Evolutionary conservation across 2,113 vertebrate species (phyloP), one percentile per base, ranked within the genome.

Genomic region (Megaceryle maxima): DNA sequence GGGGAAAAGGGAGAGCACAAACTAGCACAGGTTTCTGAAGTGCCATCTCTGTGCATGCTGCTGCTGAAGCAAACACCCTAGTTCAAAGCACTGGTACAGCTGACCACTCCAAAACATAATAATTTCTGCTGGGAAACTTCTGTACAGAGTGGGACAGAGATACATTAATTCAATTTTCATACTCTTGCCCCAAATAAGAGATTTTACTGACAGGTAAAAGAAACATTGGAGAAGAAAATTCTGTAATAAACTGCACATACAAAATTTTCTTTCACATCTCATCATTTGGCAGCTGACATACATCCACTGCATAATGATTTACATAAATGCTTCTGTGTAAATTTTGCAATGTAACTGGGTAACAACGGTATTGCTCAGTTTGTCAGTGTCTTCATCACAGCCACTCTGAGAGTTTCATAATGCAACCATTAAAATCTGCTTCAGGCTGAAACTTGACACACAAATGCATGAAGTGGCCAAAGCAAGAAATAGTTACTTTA

Each of bases 361-460:
- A 83, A 83, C n/a, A 64, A n/a, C 70, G 64, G 37, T n/a, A 78
- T 70, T 73, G 41, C 72, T 97, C 14, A 1, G 22, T 94, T 92
- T 95, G 79, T 69, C 90, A 92, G 59, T 56, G 76, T 87, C 87
- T 94, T 94, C 94, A 75, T 83, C 12, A 41, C 25, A 91, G 21
- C 7, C 70, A 67, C 72, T 90, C 85, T 43, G 69, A 96, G 48
- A 73, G 63, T 85, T 95, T 83, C 76, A 29, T 41, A 94, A 93
- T 2, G 2, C 60, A 95, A 16, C 69, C 39, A 92, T 81, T 94
- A 91, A 96, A 94, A 68, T 85, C 39, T 80, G 79, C 55, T 94
- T 84, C 68, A 78, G 88, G 63, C 82, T 76, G 66, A 88, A 96
- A 93, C 31, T 62, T 93, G 83, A 67, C 67, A 85, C 21, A 44